Evolutionary conservation across 2,888 invertebrate genomes (phyloP).

Genomic region (Bursaphelenchus okinawaensis): DNA sequence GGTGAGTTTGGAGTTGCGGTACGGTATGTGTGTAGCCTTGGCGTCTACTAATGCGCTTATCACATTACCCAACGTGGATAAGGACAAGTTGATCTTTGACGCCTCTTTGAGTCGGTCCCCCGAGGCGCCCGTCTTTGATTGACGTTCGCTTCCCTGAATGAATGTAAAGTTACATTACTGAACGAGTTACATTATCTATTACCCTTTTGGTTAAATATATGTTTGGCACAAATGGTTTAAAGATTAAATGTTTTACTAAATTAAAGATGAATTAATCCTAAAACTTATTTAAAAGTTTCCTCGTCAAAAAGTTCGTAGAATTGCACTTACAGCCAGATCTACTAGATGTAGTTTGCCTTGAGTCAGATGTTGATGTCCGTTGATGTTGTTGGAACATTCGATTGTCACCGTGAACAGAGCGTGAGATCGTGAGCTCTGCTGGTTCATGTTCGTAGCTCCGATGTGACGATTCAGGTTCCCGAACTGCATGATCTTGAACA

Average conservation of each 20-base stretch:
- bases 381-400: slow-evolving; percentile 82
- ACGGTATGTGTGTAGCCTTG: slow-evolving; percentile 93
- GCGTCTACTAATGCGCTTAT: slow-evolving; percentile 96
- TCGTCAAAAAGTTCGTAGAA: too few species aligned
- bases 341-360: slow-evolving; percentile 96
- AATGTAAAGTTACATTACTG: too few species aligned
- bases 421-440: slow-evolving; percentile 72
- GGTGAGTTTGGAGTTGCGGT: slow-evolving; percentile 93
- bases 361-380: slow-evolving; percentile 79
- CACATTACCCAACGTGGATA: slow-evolving; percentile 93
- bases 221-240: too few species aligned
- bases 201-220: too few species aligned
- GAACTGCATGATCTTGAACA: slow-evolving; percentile 86
- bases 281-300: too few species aligned
- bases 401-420: slow-evolving; percentile 97
- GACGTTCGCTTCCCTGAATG: slow-evolving; percentile 84
- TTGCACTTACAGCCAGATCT: slow-evolving; percentile 74
- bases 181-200: too few species aligned
- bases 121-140: slow-evolving; percentile 80
- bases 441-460: slow-evolving; percentile 93
- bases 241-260: too few species aligned
- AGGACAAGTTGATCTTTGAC: slow-evolving; percentile 91
- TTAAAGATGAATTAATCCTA: too few species aligned
- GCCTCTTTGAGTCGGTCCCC: slow-evolving; percentile 77
- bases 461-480: slow-evolving; percentile 91